Percentiles rank a stretch among this genome's conserved stretches.
Evolutionary conservation across 1,140 invertebrate species (phyloP).

Genomic region (Elymnias hypermnestra): DNA sequence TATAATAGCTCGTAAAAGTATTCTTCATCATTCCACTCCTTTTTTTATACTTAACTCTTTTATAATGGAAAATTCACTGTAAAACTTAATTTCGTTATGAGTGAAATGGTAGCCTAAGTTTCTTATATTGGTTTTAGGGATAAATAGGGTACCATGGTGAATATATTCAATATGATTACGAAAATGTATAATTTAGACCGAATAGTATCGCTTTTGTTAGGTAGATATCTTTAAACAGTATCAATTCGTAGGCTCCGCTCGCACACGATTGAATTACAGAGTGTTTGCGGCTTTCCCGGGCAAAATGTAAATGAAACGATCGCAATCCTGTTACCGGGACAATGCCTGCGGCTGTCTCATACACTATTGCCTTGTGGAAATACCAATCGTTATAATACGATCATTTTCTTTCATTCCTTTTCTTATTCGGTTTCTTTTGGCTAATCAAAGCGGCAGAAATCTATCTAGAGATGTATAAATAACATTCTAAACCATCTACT

Average conservation of each 20-base stretch:
- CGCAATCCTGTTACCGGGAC: slow-evolving; percentile 17
- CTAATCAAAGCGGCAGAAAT: background rate
- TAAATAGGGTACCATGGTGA: too few species aligned
- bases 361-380: slow-evolving; percentile 1
- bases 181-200: too few species aligned
- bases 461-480: background rate
- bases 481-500: too few species aligned
- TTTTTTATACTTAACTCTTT: too few species aligned
- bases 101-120: too few species aligned
- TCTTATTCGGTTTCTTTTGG: background rate
- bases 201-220: background rate
- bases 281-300: slow-evolving; percentile 11
- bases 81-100: too few species aligned
- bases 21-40: too few species aligned
- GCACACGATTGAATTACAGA: slow-evolving; percentile 18
- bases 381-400: background rate
- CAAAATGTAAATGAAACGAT: slow-evolving; percentile 17
- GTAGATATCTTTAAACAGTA: background rate
- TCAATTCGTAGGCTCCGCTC: slow-evolving; percentile 16
- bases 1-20: too few species aligned
- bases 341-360: slow-evolving; percentile 5
- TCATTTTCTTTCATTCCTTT: background rate
- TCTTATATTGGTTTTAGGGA: too few species aligned
- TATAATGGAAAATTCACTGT: too few species aligned
- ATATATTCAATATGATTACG: too few species aligned